A percentile compares a stretch with the other conserved stretches of the same genome.
These are phyloP conservation scores for Diplogasteroides magnus DNA, from an alignment of 1,140 invertebrate genomes.

Conservation along the genomic window DNA sequence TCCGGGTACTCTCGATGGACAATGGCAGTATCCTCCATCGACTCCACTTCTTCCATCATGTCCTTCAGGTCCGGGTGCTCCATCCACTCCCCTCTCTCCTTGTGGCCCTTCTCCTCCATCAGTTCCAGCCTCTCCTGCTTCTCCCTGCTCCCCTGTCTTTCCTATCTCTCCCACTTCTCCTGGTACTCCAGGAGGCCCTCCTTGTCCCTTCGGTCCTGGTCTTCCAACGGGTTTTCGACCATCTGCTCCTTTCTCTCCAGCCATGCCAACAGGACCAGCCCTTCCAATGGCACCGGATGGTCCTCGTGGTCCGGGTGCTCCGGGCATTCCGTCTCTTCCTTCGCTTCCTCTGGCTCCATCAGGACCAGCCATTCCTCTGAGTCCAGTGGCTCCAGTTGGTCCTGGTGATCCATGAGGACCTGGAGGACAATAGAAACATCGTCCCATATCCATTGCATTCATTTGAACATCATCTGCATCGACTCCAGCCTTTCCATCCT, in stretches of 20 bases:
- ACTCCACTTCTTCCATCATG: slow-evolving; percentile 3
- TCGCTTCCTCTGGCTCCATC: slow-evolving; percentile 42
- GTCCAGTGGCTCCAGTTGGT: slow-evolving; percentile 14
- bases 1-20: too few species aligned
- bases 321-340: slow-evolving; percentile 41
- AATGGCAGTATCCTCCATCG: slow-evolving; percentile 1
- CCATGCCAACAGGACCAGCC: slow-evolving; percentile 24
- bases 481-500: slow-evolving; percentile 23
- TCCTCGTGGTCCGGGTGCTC: slow-evolving; percentile 29
- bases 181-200: slow-evolving; percentile 22
- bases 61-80: slow-evolving; percentile 6
- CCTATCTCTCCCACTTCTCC: slow-evolving; percentile 25
- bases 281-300: slow-evolving; percentile 33
- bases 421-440: slow-evolving; percentile 24
- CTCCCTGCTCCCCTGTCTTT: slow-evolving; percentile 18
- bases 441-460: slow-evolving; percentile 18
- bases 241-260: slow-evolving; percentile 34
- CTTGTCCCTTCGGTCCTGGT: slow-evolving; percentile 38
- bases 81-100: not conserved
- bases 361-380: slow-evolving; percentile 45
- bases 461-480: slow-evolving; percentile 19
- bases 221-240: slow-evolving; percentile 32
- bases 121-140: not conserved
- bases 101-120: not conserved
- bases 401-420: slow-evolving; percentile 1